Base-by-base conservation (phyloP, 2,888 invertebrate genomes). In the Lycaena phlaeas region DNA sequence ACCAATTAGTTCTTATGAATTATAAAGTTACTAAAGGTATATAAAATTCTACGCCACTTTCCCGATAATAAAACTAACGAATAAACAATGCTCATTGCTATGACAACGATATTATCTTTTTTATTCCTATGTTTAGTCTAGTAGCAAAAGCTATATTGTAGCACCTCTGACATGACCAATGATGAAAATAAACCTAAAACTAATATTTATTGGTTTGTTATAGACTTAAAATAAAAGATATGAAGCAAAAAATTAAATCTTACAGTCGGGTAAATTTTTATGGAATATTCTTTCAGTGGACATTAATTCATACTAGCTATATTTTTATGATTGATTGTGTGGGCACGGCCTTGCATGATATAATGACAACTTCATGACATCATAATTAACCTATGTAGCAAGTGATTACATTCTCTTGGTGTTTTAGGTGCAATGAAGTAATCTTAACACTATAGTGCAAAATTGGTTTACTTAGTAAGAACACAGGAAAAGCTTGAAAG, bases 241-340 rank as follows among this genome's bases (percentile, higher is more conserved):
- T 79, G 77, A 78, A 79, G 66, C 66, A 71, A 60, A 74, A 53
- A 59, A 53, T 66, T 45, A 63, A 77, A 56, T 56, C 60, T 34
- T 71, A 70, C 57, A 67, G 69, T 14, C 67, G 75, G 77, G 77
- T 79, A 74, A 68, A 38, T 6, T 29, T 14, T 30, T 30, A 29
- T 18, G 1, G 12, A 10, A 10, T 25, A 12, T 14, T 30, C 25
- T 11, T 22, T 18, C 22, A 22, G 12, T 26, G 12, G 9, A 18
- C 14, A 25, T 4, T 12, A 22, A 36, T 18, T 28, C 14, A 38
- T 28, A 17, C 14, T 14, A 15, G n/a, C 38, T 38, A 9, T 22
- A 17, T 18, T 17, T 12, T 15, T 28, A 14, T 3, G 14, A 11
- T 25, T 36, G 38, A 40, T 42, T 42, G 41, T 46, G 38, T 48